Evolutionary conservation across 2,797 vertebrate species (phyloP).

Genomic region (Emys orbicularis): DNA sequence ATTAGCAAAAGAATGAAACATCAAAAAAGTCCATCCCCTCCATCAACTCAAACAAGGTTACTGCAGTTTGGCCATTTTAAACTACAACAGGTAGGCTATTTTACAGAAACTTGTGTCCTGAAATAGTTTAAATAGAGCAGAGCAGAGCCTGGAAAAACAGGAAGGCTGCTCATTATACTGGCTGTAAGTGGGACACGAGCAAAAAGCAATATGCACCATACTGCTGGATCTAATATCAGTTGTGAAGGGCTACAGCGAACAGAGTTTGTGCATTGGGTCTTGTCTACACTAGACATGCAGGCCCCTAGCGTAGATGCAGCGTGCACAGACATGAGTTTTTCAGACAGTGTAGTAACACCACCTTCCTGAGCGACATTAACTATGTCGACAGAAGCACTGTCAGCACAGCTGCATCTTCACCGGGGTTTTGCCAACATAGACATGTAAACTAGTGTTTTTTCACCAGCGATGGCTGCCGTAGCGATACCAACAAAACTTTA

Average conservation of each 20-base stretch:
- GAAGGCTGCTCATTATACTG: neutral
- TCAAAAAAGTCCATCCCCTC: neutral
- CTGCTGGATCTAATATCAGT: neutral
- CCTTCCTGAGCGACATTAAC: no score
- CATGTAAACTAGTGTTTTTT: no score
- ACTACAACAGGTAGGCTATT: neutral
- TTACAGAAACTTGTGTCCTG: neutral
- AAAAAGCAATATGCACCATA: rapidly evolving
- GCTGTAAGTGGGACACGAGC: neutral
- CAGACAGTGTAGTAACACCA: no score
- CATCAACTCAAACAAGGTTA: rapidly evolving
- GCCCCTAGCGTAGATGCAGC: no score
- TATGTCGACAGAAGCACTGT: no score
- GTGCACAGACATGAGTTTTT: no score
- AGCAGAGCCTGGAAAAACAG: neutral
- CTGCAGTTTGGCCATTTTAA: neutral
- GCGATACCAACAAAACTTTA: no score
- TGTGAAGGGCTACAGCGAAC: rapidly evolving
- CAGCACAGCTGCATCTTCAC: no score
- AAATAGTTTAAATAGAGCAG: neutral
- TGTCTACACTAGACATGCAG: no score
- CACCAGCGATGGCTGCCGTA: no score
- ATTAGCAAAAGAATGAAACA: rapidly evolving
- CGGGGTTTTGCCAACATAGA: no score
- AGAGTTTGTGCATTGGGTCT: rapidly evolving